These are phyloP conservation scores for Andrena haemorrhoa DNA, from an alignment of 2,888 invertebrate species.

Conservation along the genomic window DNA sequence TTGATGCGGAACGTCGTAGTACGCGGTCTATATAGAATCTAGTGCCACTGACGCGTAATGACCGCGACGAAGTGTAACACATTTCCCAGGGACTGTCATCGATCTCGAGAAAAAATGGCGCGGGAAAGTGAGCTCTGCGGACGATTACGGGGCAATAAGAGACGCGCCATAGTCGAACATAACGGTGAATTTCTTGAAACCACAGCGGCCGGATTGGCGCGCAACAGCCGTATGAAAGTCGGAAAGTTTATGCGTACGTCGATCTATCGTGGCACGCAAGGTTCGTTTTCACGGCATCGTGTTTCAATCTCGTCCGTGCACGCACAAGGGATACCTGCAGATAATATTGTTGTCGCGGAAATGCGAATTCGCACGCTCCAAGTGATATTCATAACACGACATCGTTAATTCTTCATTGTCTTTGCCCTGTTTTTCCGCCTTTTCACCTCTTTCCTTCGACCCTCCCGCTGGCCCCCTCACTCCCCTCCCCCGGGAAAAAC, in stretches of 20 bases:
- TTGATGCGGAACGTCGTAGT: no score
- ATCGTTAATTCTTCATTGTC: constrained; percentile 83
- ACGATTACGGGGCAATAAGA: not conserved
- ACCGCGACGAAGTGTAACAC: no score
- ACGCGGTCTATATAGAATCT: no score
- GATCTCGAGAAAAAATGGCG: not conserved
- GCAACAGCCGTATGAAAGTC: constrained; percentile 60
- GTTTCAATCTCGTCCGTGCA: constrained; percentile 58
- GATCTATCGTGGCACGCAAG: constrained; percentile 64
- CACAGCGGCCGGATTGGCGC: not conserved
- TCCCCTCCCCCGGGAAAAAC: not conserved
- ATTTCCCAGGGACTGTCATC: not conserved
- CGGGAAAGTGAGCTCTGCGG: not conserved
- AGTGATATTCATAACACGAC: constrained; percentile 82
- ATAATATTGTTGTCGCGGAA: constrained; percentile 77
- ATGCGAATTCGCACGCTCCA: constrained; percentile 83
- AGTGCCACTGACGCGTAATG: no score
- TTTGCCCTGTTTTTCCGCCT: constrained; percentile 43
- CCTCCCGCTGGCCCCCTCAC: not conserved
- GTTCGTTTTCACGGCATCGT: constrained; percentile 66
- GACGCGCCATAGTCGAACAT: not conserved
- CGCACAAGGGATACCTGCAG: constrained; percentile 61
- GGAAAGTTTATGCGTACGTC: constrained; percentile 63
- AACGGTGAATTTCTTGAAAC: constrained; percentile 13
- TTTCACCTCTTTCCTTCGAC: not conserved